phyloP scores from a whole-genome alignment of 2,888 invertebrate genomes.

The Caenorhabditis sp. region DNA sequence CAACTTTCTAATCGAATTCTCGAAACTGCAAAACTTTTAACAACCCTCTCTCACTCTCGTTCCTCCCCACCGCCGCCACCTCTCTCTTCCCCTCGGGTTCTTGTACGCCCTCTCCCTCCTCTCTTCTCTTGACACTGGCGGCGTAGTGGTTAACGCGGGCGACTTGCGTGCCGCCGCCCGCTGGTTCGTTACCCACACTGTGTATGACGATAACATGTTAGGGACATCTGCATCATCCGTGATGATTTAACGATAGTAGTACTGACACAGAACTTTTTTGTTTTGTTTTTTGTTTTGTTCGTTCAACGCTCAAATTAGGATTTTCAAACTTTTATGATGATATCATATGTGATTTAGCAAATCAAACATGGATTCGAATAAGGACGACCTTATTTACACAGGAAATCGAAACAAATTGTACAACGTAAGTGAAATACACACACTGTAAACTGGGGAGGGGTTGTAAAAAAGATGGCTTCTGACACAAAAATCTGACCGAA shows the following conservation, averaged over 20 bases:
- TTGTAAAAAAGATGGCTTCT: too few relatives aligned
- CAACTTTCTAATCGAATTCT: background rate
- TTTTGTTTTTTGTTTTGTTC: conserved; percentile 2
- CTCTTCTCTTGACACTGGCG: conserved; percentile 47
- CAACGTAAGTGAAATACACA: conserved; percentile 20
- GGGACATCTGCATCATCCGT: conserved; percentile 73
- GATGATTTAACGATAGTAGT: conserved; percentile 77
- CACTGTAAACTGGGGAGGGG: background rate
- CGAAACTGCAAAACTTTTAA: background rate
- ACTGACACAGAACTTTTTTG: conserved; percentile 67
- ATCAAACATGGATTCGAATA: too few relatives aligned
- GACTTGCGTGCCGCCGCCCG: conserved; percentile 38
- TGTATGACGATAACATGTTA: conserved; percentile 75
- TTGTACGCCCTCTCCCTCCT: conserved; percentile 16
- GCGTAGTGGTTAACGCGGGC: conserved; percentile 49
- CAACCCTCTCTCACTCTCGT: background rate
- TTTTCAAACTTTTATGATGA: background rate
- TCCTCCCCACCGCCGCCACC: background rate
- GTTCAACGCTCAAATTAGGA: too few relatives aligned
- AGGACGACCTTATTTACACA: conserved; percentile 12
- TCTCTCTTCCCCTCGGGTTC: conserved; percentile 12
- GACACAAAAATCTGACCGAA: too few relatives aligned
- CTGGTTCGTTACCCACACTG: conserved; percentile 68
- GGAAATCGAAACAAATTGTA: background rate
- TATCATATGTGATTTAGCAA: background rate